phyloP scores from a whole-genome alignment of 2,797 vertebrate species.

The Macropodus opercularis region DNA sequence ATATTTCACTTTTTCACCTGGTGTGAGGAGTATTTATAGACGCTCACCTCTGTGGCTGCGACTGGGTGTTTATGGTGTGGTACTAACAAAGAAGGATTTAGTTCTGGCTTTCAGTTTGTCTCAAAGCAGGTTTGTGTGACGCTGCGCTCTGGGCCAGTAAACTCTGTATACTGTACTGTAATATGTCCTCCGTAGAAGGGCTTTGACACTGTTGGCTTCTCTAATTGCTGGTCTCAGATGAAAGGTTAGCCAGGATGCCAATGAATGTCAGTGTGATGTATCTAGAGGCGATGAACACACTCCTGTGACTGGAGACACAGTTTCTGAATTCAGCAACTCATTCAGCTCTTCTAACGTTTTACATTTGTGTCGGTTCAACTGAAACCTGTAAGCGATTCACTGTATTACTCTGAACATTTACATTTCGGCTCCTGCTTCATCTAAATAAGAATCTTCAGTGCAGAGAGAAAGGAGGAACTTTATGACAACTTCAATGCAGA shows the following conservation, averaged over 20 bases:
- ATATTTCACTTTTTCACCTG: too few species aligned
- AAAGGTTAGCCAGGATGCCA: slow-evolving; percentile 10
- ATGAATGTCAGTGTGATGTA: slow-evolving; percentile 12
- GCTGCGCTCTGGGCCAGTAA: slow-evolving; percentile 32
- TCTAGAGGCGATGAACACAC: slow-evolving; percentile 12
- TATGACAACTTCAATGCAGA: not conserved
- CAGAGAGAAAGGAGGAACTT: not conserved
- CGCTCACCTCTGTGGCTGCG: slow-evolving; percentile 33
- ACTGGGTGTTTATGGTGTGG: slow-evolving; percentile 56
- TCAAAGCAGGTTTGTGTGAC: slow-evolving; percentile 68
- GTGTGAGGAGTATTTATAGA: slow-evolving; percentile 58
- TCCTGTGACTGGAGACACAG: slow-evolving; percentile 7
- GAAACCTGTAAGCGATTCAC: not conserved
- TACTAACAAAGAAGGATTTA: slow-evolving; percentile 59
- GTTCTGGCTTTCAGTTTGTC: slow-evolving; percentile 35
- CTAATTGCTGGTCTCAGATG: slow-evolving; percentile 15
- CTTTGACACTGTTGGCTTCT: slow-evolving; percentile 32
- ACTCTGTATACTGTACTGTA: slow-evolving; percentile 36
- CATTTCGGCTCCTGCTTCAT: not conserved
- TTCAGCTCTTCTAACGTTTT: too few species aligned
- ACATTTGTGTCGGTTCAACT: not conserved
- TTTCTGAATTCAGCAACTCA: not conserved
- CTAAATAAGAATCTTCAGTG: not conserved
- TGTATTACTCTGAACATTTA: slow-evolving; percentile 12
- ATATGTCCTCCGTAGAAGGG: slow-evolving; percentile 24